Evolutionary conservation across 1,140 invertebrate species (phyloP).

Genomic region (Drosophila cardini): DNA sequence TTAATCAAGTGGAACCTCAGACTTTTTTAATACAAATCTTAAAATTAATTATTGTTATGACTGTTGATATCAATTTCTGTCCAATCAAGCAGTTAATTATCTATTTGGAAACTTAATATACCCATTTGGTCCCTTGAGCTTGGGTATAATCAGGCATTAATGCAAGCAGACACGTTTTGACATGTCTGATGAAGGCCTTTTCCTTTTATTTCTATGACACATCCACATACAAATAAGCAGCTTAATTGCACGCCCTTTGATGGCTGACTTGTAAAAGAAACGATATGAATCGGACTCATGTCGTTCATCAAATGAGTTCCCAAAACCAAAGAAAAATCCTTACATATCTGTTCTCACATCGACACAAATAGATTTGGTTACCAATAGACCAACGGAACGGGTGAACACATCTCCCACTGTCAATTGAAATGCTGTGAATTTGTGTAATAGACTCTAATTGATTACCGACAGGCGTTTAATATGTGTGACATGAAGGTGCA

Average conservation of each 20-base stretch:
- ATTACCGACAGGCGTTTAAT: conserved; percentile 36
- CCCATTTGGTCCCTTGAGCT: background rate
- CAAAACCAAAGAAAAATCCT: conserved; percentile 8
- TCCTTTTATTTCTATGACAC: conserved; percentile 37
- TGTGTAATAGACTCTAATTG: conserved; percentile 64
- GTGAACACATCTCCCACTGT: background rate
- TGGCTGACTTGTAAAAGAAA: conserved; percentile 57
- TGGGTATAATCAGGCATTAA: conserved; percentile 27
- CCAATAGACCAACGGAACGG: background rate
- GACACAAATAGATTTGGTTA: conserved; percentile 19
- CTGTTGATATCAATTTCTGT: background rate
- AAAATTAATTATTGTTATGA: background rate
- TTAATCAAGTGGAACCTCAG: too few relatives aligned
- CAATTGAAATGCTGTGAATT: conserved; percentile 32
- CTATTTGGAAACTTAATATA: background rate
- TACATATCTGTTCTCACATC: conserved; percentile 21
- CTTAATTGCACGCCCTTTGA: conserved; percentile 75
- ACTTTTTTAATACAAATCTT: background rate
- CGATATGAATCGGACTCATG: conserved; percentile 55
- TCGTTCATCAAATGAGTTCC: conserved; percentile 39
- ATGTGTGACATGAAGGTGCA: conserved; percentile 12
- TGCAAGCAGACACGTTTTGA: conserved; percentile 28
- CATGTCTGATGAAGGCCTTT: conserved; percentile 19
- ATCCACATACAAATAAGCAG: conserved; percentile 53
- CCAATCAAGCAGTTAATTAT: background rate